Base-by-base conservation (phyloP, 2,113 vertebrate species). In the Pluvianellus socialis region DNA sequence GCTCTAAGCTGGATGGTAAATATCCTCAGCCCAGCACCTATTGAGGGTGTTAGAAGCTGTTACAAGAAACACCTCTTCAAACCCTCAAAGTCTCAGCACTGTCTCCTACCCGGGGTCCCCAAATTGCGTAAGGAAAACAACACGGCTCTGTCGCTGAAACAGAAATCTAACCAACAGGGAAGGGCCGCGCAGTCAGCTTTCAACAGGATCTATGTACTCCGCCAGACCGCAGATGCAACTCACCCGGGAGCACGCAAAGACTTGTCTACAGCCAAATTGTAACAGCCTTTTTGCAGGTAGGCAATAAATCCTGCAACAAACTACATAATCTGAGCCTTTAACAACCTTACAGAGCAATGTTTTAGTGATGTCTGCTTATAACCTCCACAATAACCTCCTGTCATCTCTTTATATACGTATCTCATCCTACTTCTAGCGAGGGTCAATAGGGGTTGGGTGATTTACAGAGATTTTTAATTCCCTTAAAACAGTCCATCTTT, bases 71-170 rank as follows among this genome's bases (percentile, higher is more conserved):
- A 35, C 2, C 17, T 65, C 45, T 59, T 79, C 61, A 59, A 72
- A 72, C 3, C 15, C 23, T 16, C 8, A 0, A 72, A 65, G 27
- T 24, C n/a, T 80, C 6, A 49, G 15, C 18, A 2, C n/a, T 14
- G 14, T 10, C 19, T 82, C 38, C 6, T 3, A 18, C 20, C 11
- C 9, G 26, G n/a, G 14, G 32, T 24, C 32, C 15, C 15, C 30
- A 44, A 6, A 81, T 2, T 30, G 10, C 30, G 50, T 35, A 47
- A 68, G 7, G 33, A 76, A 70, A 86, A 47, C 30, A 45, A 7
- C 55, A 21, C 0, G 0, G 49, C 38, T 21, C 4, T 5, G 32
- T 49, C 4, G n/a, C 49, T 21, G 5, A 58, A 88, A 52, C 0
- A 2, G 20, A 70, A 10, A 10, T 9, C 32, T n/a, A 30, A 67